Evolutionary conservation across 2,797 vertebrate species (phyloP).

Genomic region (Pygocentrus nattereri): DNA sequence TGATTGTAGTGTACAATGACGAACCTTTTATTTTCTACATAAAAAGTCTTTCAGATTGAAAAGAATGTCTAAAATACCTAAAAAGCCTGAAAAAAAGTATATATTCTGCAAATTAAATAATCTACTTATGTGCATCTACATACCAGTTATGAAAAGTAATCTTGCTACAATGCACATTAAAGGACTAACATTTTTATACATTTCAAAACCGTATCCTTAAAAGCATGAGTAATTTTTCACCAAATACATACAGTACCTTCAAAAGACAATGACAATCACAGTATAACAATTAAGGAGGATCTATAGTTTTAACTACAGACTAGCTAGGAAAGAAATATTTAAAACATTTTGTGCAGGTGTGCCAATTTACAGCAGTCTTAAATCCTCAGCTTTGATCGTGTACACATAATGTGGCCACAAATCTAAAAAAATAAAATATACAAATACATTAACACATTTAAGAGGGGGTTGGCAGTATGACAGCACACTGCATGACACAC

Average conservation of each 20-base stretch:
- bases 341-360: background rate
- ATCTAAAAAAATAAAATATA: background rate
- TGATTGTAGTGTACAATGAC: constrained; percentile 32
- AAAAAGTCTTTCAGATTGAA: background rate
- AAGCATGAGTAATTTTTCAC: background rate
- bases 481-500: background rate
- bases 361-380: background rate
- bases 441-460: constrained; percentile 9
- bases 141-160: constrained; percentile 55
- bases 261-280: background rate
- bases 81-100: background rate
- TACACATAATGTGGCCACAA: background rate
- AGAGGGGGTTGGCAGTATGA: background rate
- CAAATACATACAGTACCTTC: constrained; percentile 13
- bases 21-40: background rate
- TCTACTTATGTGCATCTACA: constrained; percentile 59
- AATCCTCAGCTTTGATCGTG: background rate
- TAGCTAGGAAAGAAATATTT: background rate
- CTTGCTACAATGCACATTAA: constrained; percentile 34
- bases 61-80: constrained; percentile 19
- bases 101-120: constrained; percentile 49
- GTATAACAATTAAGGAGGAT: background rate
- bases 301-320: background rate
- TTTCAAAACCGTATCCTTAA: constrained; percentile 66
- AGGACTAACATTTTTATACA: constrained; percentile 8